A percentile compares a stretch with the other conserved stretches of the same genome.
Conservation (phyloP, 2,888 invertebrate species). For the Hirtodrosophila trivittata region DNA sequence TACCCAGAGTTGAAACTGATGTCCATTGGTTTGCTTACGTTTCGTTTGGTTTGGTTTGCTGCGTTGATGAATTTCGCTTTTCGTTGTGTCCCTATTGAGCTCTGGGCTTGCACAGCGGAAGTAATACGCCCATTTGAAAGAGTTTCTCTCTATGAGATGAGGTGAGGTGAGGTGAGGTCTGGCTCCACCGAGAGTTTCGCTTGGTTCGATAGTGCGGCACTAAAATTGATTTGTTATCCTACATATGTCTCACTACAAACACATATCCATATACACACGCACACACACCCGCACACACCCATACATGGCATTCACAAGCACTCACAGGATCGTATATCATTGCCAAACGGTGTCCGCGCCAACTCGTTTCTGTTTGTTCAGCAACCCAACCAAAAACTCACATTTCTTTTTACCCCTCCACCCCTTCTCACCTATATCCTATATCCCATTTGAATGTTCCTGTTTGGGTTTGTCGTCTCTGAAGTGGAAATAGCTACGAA, state of each 20-base stretch:
- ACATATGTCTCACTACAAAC: conserved; percentile 63
- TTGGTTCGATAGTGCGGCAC: conserved; percentile 35
- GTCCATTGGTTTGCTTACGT: conserved; percentile 15
- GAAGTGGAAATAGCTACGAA: conserved; percentile 48
- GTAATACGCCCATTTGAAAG: conserved; percentile 58
- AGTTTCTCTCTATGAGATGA: conserved; percentile 22
- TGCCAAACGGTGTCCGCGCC: conserved; percentile 38
- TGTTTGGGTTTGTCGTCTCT: conserved; percentile 27
- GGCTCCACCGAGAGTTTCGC: conserved; percentile 4
- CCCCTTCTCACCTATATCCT: neutral
- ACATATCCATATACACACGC: conserved; percentile 13
- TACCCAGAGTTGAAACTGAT: conserved; percentile 10
- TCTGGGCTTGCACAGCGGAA: conserved; percentile 46
- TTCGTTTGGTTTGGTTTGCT: neutral
- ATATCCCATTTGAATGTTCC: conserved; percentile 16
- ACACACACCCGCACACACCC: conserved; percentile 10
- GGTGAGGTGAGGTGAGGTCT: conserved; percentile 9
- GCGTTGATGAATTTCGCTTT: conserved; percentile 50
- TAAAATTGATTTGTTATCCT: conserved; percentile 71
- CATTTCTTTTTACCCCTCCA: neutral
- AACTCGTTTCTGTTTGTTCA: conserved; percentile 43
- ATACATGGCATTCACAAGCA: conserved; percentile 14
- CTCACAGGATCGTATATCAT: conserved; percentile 41
- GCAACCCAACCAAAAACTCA: conserved; percentile 2
- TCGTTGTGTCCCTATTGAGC: neutral